Conservation (phyloP, 2,113 vertebrate species). For the Plecturocebus donacophilus region DNA sequence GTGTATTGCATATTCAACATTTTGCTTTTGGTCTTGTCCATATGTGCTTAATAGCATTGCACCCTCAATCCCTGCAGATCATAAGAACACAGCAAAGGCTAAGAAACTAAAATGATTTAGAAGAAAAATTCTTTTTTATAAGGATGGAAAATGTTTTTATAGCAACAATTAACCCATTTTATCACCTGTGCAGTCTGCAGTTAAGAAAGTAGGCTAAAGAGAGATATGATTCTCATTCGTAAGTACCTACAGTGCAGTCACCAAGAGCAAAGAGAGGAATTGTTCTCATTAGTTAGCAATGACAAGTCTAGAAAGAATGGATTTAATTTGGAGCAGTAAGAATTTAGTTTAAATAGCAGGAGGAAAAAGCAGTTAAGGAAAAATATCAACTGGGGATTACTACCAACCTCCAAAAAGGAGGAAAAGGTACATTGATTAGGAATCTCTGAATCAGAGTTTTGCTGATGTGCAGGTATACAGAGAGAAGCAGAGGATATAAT, state of each 20-base stretch:
- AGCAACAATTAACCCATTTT: constrained; percentile 74
- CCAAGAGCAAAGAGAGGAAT: constrained; percentile 70
- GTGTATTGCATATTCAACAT: background rate
- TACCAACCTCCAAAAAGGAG: constrained; percentile 33
- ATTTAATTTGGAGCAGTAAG: constrained; percentile 80
- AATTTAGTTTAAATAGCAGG: constrained; percentile 62
- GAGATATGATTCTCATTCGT: constrained; percentile 66
- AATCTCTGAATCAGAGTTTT: background rate
- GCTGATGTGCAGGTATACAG: background rate
- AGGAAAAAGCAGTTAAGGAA: constrained; percentile 43
- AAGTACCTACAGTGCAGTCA: constrained; percentile 66
- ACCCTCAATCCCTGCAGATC: background rate
- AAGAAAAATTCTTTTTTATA: constrained; percentile 57
- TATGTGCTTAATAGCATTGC: background rate
- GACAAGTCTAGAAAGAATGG: constrained; percentile 78
- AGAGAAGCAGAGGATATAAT: background rate
- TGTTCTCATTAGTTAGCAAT: constrained; percentile 67
- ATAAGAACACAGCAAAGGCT: constrained; percentile 26
- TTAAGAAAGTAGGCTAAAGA: constrained; percentile 68
- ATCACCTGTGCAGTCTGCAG: constrained; percentile 58
- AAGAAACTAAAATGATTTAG: constrained; percentile 77
- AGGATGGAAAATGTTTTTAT: constrained; percentile 75
- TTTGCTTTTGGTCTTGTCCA: background rate
- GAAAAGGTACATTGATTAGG: background rate
- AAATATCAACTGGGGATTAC: constrained; percentile 68